Conservation (phyloP, 2,113 vertebrate species). For the Marcusenius ussheri region DNA sequence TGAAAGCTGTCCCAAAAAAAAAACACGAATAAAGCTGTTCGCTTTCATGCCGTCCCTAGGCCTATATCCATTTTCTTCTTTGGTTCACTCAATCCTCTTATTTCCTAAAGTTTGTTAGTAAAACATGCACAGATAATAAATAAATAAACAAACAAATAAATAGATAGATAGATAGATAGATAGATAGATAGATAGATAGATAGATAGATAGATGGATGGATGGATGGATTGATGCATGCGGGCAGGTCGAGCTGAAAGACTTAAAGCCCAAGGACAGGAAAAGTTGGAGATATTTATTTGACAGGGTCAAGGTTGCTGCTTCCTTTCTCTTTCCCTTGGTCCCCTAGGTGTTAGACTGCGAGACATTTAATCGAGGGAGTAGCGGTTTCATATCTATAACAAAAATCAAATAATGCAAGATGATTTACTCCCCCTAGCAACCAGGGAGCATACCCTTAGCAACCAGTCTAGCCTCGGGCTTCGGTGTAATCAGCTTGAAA, state of each 20-base stretch:
- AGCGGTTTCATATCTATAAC: constrained; percentile 91
- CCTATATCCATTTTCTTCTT: neutral
- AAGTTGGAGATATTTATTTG: constrained; percentile 88
- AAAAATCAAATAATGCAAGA: constrained; percentile 91
- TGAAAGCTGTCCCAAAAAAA: constrained; percentile 40
- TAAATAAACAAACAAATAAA: constrained; percentile 1
- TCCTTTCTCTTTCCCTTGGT: constrained; percentile 43
- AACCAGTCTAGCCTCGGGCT: constrained; percentile 81
- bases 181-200: neutral
- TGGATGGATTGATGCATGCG: constrained; percentile 3
- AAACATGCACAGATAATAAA: constrained; percentile 58
- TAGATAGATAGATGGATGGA: neutral
- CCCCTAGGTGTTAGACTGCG: constrained; percentile 84
- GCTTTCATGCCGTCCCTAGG: neutral
- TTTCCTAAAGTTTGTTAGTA: constrained; percentile 72
- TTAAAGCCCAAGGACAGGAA: constrained; percentile 59
- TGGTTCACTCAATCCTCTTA: constrained; percentile 45
- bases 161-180: neutral
- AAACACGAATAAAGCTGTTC: constrained; percentile 41
- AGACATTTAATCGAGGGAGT: constrained; percentile 90
- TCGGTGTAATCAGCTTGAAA: constrained; percentile 89
- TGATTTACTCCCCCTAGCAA: constrained; percentile 93
- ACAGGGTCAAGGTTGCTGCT: constrained; percentile 80
- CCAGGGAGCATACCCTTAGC: constrained; percentile 85
- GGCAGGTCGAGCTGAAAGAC: constrained; percentile 68